Evolutionary conservation across 1,140 invertebrate species (phyloP), one percentile per base, ranked within the genome.

Genomic region (Octopus sinensis): DNA sequence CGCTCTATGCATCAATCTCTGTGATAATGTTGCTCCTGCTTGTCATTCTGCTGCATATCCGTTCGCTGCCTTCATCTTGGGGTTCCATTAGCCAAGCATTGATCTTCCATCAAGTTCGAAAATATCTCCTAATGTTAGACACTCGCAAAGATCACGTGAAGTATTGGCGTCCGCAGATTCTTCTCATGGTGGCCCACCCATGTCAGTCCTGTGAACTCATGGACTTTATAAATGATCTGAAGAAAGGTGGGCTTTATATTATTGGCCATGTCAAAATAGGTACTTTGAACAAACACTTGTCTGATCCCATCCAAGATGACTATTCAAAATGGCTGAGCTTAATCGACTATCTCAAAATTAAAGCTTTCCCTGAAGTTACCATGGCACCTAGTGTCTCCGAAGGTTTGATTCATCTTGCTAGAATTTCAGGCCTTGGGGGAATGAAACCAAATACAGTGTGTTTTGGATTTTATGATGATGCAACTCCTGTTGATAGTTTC

Each of bases 361-460:
- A 99, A 91, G 98, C 98, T 0, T 99, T 99, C 90, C 94, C 98
- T 4, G 98, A 99, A 91, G 90, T 99, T 0, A 99, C 97, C 0
- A 91, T 99, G 3, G 95, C 97, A 0, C 92, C 93, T 77, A 94
- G 93, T 10, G 94, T 99, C 0, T 92, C 96, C 12, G 94, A 96
- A 85, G 98, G 98, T 43, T 92, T 98, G 6, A 95, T 96, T 82
- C 98, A 99, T 90, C 92, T 99, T 76, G 94, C 97, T 51, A 92
- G 97, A 53, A 91, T 99, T 75, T 95, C 96, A 17, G 98, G 98
- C 10, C 93, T 99, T 85, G 98, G 98, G 4, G 98, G 98, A 7
- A 99, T 99, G 97, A 98, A 99, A 90, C 97, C 97, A 0, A 99
- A 99, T 89, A 99, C 98, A 0, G 95, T 99, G 80, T 91, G 93